A percentile compares a stretch with the other conserved stretches of the same genome.
phyloP scores from a whole-genome alignment of 2,888 invertebrate genomes.

The Ophioninae sp. region DNA sequence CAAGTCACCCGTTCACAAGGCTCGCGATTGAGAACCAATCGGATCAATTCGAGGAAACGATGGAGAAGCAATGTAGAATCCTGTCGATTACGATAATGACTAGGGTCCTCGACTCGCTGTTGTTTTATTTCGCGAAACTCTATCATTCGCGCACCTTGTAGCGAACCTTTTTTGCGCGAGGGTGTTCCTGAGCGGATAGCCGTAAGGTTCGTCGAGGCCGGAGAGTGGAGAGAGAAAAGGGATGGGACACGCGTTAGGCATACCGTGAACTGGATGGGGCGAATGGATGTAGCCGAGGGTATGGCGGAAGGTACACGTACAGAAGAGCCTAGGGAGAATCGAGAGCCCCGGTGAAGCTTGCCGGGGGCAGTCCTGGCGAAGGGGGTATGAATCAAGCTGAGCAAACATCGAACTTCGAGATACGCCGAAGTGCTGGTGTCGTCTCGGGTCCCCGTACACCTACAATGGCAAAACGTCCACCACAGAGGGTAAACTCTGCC shows the following conservation, averaged over 20 bases:
- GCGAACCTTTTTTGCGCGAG: constrained; percentile 21
- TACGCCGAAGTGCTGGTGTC: constrained; percentile 72
- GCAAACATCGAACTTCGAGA: constrained; percentile 80
- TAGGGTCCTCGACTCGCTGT: not conserved
- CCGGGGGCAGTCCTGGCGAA: constrained; percentile 58
- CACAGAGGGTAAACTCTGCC: constrained; percentile 62
- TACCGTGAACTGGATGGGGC: constrained; percentile 26
- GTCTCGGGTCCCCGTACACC: constrained; percentile 64
- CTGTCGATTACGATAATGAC: not conserved
- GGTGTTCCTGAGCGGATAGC: constrained; percentile 55
- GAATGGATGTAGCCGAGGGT: constrained; percentile 52
- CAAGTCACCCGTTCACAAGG: not conserved
- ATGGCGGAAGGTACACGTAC: constrained; percentile 63
- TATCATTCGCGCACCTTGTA: not conserved
- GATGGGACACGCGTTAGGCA: constrained; percentile 45
- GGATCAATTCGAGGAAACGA: not conserved
- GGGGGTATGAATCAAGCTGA: constrained; percentile 81
- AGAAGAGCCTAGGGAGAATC: constrained; percentile 61
- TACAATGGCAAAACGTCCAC: constrained; percentile 67
- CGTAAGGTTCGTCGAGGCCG: constrained; percentile 20
- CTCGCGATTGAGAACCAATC: not conserved
- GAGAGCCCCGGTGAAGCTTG: constrained; percentile 41
- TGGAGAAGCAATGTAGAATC: not conserved
- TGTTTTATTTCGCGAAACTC: not conserved
- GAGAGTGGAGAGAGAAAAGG: constrained; percentile 30